phyloP scores from a whole-genome alignment of 2,888 invertebrate species.

The Subacronicta megacephala region DNA sequence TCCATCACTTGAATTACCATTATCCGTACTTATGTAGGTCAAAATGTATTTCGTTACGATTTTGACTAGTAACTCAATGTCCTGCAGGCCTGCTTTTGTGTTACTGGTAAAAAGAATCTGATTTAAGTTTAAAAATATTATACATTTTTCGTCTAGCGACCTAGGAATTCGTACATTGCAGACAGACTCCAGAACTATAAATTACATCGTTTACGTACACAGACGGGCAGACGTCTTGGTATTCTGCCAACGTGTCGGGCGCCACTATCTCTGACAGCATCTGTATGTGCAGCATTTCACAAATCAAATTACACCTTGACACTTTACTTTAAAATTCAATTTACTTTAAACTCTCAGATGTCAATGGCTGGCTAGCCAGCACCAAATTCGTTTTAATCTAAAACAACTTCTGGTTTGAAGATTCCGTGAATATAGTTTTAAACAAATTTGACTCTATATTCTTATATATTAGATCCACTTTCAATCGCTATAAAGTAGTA shows the following conservation, averaged over 20 bases:
- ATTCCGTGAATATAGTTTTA: slow-evolving; percentile 5
- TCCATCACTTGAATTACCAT: not conserved
- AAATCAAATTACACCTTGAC: slow-evolving; percentile 38
- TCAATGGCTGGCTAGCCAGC: slow-evolving; percentile 20
- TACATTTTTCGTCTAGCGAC: not conserved
- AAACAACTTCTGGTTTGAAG: slow-evolving; percentile 21
- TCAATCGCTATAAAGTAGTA: slow-evolving; percentile 14
- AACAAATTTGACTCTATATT: slow-evolving; percentile 16
- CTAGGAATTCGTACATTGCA: slow-evolving; percentile 47
- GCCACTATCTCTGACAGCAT: slow-evolving; percentile 62
- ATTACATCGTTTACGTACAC: slow-evolving; percentile 63
- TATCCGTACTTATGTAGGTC: not conserved
- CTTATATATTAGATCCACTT: slow-evolving; percentile 14
- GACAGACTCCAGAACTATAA: slow-evolving; percentile 66
- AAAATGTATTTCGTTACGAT: too few relatives aligned
- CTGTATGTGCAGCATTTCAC: slow-evolving; percentile 25
- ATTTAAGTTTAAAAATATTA: too few relatives aligned
- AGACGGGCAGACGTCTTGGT: slow-evolving; percentile 68
- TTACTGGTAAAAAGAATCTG: too few relatives aligned
- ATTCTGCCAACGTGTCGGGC: slow-evolving; percentile 68
- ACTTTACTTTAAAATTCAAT: slow-evolving; percentile 26
- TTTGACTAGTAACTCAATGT: too few relatives aligned
- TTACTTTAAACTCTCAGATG: slow-evolving; percentile 6
- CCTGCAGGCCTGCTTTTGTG: too few relatives aligned
- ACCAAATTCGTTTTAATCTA: slow-evolving; percentile 17